Evolutionary conservation across 2,888 invertebrate species (phyloP).

Genomic region (Temnothorax rugatulus): DNA sequence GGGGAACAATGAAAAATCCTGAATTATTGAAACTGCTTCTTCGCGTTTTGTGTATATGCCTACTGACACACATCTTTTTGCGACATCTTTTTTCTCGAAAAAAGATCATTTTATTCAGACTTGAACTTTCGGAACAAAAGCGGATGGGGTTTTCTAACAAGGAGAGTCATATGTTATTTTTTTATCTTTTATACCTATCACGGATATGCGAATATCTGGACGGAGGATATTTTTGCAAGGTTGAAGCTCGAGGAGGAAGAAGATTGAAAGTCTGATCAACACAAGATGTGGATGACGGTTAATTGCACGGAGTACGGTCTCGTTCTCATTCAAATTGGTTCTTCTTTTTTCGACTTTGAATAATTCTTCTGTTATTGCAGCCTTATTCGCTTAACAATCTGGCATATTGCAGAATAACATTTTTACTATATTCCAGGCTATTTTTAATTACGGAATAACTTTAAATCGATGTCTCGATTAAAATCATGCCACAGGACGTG

Average conservation of each 20-base stretch:
- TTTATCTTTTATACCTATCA: background rate
- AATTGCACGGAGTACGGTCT: background rate
- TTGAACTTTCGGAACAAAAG: background rate
- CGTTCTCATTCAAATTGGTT: too few species aligned
- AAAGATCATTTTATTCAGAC: background rate
- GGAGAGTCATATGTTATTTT: background rate
- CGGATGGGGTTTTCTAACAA: background rate
- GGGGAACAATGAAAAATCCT: constrained; percentile 14
- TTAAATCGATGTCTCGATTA: background rate
- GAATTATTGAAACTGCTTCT: constrained; percentile 30
- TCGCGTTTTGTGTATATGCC: background rate
- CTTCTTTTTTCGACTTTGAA: too few species aligned
- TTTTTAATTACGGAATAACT: background rate
- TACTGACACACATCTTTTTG: constrained; percentile 4
- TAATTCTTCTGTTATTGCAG: too few species aligned
- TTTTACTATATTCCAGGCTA: background rate
- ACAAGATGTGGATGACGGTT: background rate
- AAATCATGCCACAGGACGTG: background rate
- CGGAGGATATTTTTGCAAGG: background rate
- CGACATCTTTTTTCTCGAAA: background rate
- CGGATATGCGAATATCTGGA: background rate
- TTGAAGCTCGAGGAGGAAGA: background rate
- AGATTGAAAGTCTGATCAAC: background rate
- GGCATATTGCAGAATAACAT: background rate
- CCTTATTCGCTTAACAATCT: too few species aligned